Conservation (phyloP, 1,140 invertebrate species). For the Macrosteles quadrilineatus region DNA sequence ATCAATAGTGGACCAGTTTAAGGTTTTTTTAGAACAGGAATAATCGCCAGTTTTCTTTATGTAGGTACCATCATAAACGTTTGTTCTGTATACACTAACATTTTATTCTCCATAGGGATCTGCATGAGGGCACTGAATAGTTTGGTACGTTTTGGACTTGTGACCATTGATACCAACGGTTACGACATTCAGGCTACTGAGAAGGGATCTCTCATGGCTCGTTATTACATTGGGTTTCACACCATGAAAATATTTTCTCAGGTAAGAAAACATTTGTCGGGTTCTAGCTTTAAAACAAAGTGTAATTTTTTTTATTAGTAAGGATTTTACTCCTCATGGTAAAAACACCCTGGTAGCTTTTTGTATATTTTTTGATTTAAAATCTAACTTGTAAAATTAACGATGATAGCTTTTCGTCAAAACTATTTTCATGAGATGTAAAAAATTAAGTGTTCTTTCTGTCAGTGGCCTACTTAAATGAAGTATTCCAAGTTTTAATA, state of each 20-base stretch:
- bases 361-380: neutral
- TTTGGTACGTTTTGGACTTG: conserved; percentile 54
- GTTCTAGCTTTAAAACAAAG: neutral
- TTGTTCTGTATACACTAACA: no score
- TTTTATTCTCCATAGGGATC: no score
- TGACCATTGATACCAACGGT: conserved; percentile 54
- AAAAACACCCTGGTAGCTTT: neutral
- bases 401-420: no score
- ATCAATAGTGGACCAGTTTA: no score
- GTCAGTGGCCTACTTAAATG: no score
- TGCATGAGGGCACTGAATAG: conserved; percentile 60
- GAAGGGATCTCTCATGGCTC: conserved; percentile 62
- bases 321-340: no score
- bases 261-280: conserved; percentile 44
- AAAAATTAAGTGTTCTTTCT: no score
- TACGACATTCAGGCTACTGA: conserved; percentile 56
- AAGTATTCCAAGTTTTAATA: no score
- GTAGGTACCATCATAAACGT: no score
- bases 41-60: no score
- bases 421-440: no score
- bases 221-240: conserved; percentile 62
- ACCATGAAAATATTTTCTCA: conserved; percentile 63
- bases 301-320: neutral
- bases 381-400: neutral
- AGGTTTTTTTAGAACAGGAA: no score